Conservation (phyloP, 2,797 vertebrate genomes). For the Botia kubotai region DNA sequence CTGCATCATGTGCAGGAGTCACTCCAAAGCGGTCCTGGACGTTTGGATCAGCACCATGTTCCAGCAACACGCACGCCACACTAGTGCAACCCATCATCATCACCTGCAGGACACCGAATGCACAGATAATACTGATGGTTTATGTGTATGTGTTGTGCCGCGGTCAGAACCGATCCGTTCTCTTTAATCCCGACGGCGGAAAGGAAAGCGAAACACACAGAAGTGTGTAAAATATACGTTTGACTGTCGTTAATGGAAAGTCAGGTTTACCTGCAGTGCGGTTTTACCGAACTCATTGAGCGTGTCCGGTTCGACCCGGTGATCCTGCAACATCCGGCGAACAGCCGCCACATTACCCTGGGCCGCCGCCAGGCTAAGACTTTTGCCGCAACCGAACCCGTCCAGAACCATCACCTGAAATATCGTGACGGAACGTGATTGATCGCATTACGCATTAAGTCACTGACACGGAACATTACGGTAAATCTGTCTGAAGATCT, state of each 20-base stretch:
- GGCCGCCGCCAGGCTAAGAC: conserved; percentile 85
- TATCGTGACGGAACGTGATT: not conserved
- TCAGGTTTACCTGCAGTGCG: conserved; percentile 83
- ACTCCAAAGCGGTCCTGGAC: conserved; percentile 85
- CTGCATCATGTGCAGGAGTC: conserved; percentile 85
- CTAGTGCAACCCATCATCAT: conserved; percentile 91
- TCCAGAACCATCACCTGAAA: conserved; percentile 80
- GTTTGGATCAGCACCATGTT: conserved; percentile 88
- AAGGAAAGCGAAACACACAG: conserved; percentile 1
- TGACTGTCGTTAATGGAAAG: too few species aligned
- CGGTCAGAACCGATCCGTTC: not conserved
- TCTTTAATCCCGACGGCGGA: not conserved
- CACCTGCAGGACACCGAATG: conserved; percentile 72
- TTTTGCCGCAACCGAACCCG: conserved; percentile 81
- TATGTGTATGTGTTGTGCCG: not conserved
- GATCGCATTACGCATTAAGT: not conserved
- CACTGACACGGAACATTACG: not conserved
- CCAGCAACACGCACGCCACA: conserved; percentile 83
- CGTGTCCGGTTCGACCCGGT: conserved; percentile 83
- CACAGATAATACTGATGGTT: not conserved
- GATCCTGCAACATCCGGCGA: conserved; percentile 84
- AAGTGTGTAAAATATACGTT: not conserved
- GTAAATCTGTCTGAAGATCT: not conserved
- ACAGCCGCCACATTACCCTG: conserved; percentile 81
- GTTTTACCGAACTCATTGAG: conserved; percentile 87